These are phyloP conservation scores for Thysanoteuthis rhombus DNA, from an alignment of 2,888 invertebrate genomes.

Conservation along the genomic window DNA sequence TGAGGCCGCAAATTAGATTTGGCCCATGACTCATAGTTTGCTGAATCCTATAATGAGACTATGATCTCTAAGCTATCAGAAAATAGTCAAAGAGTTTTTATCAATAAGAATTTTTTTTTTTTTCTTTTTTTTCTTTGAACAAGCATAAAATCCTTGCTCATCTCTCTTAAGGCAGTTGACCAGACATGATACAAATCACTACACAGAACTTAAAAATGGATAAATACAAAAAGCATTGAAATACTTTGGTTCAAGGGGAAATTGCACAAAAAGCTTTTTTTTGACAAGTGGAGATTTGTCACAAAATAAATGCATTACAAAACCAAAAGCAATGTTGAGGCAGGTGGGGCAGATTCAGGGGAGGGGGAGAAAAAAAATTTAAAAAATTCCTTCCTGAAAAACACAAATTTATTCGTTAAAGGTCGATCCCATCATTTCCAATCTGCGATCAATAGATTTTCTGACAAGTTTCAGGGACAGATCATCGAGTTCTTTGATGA, in stretches of 20 bases:
- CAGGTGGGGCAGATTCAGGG: background rate
- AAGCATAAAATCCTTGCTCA: too few relatives aligned
- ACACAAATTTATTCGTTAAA: background rate
- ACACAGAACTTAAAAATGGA: too few relatives aligned
- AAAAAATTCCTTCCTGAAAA: background rate
- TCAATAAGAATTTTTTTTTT: too few relatives aligned
- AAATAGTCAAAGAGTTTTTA: too few relatives aligned
- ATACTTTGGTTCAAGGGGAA: background rate
- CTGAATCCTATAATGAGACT: too few relatives aligned
- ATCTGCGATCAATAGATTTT: constrained; percentile 44
- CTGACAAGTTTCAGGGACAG: constrained; percentile 57
- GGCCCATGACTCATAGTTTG: too few relatives aligned
- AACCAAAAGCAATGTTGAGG: background rate
- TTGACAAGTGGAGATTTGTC: background rate
- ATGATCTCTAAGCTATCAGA: too few relatives aligned
- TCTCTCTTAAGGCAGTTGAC: too few relatives aligned
- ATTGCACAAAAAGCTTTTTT: background rate
- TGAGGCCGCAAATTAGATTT: too few relatives aligned
- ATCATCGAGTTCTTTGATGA: constrained; percentile 60
- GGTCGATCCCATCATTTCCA: constrained; percentile 37
- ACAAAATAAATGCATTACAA: background rate
- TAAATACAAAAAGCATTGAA: too few relatives aligned
- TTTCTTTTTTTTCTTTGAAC: too few relatives aligned
- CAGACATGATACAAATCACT: too few relatives aligned
- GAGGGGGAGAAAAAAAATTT: background rate